Conservation (phyloP, 2,888 invertebrate species). For the Gnatocerus cornutus region DNA sequence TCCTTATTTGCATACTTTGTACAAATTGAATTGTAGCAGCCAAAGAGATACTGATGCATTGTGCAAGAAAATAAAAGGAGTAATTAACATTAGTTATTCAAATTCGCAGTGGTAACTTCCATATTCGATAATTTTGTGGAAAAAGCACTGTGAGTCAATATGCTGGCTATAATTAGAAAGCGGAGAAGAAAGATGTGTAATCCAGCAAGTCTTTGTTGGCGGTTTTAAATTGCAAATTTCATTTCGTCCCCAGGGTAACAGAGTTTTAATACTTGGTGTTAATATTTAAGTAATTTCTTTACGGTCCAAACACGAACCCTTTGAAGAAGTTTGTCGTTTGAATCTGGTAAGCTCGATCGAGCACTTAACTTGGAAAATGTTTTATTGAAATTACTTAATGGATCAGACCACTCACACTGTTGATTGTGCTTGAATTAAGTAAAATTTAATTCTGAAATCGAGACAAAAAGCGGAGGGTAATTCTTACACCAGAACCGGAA, state of each 20-base stretch:
- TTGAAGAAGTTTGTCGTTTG: constrained; percentile 58
- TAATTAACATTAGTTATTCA: too few species aligned
- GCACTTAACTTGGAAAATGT: constrained; percentile 40
- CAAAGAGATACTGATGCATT: not conserved
- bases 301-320: constrained; percentile 49
- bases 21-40: constrained; percentile 9
- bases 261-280: constrained; percentile 46
- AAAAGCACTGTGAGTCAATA: too few species aligned
- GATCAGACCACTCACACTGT: constrained; percentile 39
- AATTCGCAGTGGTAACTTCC: too few species aligned
- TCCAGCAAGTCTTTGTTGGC: constrained; percentile 27
- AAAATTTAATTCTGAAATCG: constrained; percentile 38
- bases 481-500: constrained; percentile 33
- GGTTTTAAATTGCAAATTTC: constrained; percentile 43
- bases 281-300: constrained; percentile 46
- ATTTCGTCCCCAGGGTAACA: constrained; percentile 31
- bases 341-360: constrained; percentile 48
- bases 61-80: too few species aligned
- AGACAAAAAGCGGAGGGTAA: constrained; percentile 34
- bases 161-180: not conserved
- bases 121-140: too few species aligned
- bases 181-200: constrained; percentile 21
- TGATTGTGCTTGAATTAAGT: constrained; percentile 38
- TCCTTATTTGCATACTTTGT: constrained; percentile 14
- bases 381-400: constrained; percentile 49